phyloP scores from a whole-genome alignment of 2,113 vertebrate species.

The human region DNA sequence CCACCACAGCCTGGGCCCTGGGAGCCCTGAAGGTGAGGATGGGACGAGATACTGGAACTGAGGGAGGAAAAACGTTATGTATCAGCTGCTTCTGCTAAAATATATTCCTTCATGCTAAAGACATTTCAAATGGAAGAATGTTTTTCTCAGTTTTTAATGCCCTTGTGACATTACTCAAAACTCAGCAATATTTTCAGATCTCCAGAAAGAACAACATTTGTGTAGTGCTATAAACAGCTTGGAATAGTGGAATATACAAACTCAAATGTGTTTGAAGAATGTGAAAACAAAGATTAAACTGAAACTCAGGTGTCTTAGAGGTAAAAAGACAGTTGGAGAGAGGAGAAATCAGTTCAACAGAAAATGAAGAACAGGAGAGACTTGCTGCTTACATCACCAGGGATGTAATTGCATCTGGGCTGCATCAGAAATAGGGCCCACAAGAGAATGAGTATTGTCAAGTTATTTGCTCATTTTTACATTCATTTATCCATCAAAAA shows the following conservation, averaged over 20 bases:
- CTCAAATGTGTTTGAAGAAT: neutral
- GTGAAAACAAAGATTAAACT: neutral
- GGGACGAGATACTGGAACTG: slow-evolving; percentile 11
- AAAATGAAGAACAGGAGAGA: neutral
- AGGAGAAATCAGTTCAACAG: neutral
- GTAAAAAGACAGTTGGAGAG: neutral
- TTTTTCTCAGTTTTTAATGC: neutral
- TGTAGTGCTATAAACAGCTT: neutral
- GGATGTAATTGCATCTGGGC: neutral
- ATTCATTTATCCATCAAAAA: neutral
- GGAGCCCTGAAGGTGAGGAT: neutral
- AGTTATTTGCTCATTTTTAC: neutral
- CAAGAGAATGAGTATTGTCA: neutral
- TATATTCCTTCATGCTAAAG: neutral
- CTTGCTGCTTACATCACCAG: rapidly evolving
- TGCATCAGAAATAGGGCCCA: neutral
- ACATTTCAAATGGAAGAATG: neutral
- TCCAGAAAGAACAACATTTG: neutral
- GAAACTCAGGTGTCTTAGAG: neutral
- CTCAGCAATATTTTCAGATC: neutral
- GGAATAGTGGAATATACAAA: neutral
- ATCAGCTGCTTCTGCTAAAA: neutral
- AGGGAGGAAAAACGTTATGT: neutral
- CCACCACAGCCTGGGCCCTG: neutral
- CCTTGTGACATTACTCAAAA: neutral